Evolutionary conservation across 2,113 vertebrate genomes (phyloP), one percentile per base, ranked within the genome.

Genomic region (Malurus alboscapulatus): DNA sequence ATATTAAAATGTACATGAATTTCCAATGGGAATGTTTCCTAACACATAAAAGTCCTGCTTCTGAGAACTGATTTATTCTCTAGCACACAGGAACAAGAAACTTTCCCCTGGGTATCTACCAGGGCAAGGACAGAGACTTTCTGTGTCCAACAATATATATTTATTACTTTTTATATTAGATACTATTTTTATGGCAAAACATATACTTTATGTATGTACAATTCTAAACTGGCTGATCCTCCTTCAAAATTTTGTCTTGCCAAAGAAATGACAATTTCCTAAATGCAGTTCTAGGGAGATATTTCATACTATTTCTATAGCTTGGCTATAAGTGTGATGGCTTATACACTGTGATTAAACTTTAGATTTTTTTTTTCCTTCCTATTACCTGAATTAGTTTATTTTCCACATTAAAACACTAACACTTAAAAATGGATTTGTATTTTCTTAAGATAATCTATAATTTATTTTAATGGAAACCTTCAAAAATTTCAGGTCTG

Each of bases 1-100:
- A 88, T 88, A 93, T 92, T 92, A 90, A 96, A 96, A 96, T 74
- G 79, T 83, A 84, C 76, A 85, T 87, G 50, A 90, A 93, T 88
- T 93, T 93, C 66, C 76, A 88, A 27, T 54, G 75, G 79, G 72
- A 88, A 81, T 84, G 50, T 89, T 84, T 89, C 30, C 59, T 72
- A n/a, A 84, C 36, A 54, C 47, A 68, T 76, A 42, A 40, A 84
- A 74, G 27, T 76, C 61, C 22, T 75, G 2, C n/a, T 89, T 92
- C 74, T 67, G 76, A 69, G 47, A 26, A 36, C 61, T 63, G 74
- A 81, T 77, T 91, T 92, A 57, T 76, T 94, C 17, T 48, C 22
- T 76, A 50, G 51, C 8, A 36, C 26, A 48, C 29, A 63, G 54
- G 69, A 87, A 62, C 66, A 71, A 73, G 67, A 84, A 72, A 74